Evolutionary conservation across 2,888 invertebrate species (phyloP), one percentile per base, ranked within the genome.

Genomic region (Cheilosia variabilis): DNA sequence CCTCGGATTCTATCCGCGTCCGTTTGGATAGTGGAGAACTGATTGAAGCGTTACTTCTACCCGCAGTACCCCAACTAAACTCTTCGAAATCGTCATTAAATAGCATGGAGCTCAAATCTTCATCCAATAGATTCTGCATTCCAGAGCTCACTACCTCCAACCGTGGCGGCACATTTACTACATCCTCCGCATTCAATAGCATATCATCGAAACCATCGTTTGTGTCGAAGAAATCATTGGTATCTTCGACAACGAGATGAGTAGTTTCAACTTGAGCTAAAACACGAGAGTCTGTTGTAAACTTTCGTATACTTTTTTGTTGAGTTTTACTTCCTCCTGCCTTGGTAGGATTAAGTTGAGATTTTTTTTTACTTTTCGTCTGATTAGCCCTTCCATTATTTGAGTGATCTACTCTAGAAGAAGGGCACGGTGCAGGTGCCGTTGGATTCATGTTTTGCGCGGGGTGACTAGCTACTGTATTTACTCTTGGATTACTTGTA

Each of bases 191-290:
- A 41, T 89, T 89, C 4, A 88, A 88, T 87, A 91, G 41, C 4
- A 90, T 68, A 63, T 90, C 89, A 66, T 91, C 91, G 17, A 91
- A 91, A 3, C 88, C 91, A 88, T 92, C 92, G 62, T 90, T 90
- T 63, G 88, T 89, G 66, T 90, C 89, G 37, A 91, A 91, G 65
- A 91, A 90, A 43, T 76, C 81, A 4, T 53, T 17, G 1, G 19
- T 22, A 15, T 50, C 45, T 41, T 62, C 63, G n/a, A 27, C 1
- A 27, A 7, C 6, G 31, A 63, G 15, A n/a, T 10, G 37, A 50
- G 0, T 13, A 19, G 27, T 13, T 37, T 58, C 57, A 17, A 22
- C 5, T n/a, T 3, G 9, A 3, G 13, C 17, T 31, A 19, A 7
- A 34, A 7, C 6, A 0, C 10, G 19, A 2, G 65, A 17, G 17